Evolutionary conservation across 2,113 vertebrate species (phyloP).

Genomic region (Paratilapia polleni): DNA sequence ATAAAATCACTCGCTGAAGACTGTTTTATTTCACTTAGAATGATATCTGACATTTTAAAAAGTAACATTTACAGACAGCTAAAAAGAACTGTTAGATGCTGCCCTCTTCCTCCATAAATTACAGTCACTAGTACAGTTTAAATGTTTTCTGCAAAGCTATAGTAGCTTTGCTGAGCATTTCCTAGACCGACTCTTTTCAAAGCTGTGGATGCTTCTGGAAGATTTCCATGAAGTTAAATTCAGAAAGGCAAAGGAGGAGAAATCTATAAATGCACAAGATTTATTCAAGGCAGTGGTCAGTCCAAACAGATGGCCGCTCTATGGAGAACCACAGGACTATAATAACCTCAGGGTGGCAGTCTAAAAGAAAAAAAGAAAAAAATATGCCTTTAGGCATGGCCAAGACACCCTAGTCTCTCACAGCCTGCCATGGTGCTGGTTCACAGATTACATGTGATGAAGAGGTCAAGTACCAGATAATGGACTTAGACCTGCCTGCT

Average conservation of each 20-base stretch:
- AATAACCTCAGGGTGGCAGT: constrained; percentile 56
- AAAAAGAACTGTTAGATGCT: background rate
- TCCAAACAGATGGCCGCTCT: constrained; percentile 48
- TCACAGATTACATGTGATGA: constrained; percentile 39
- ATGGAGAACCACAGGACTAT: constrained; percentile 41
- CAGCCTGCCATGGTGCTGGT: constrained; percentile 9
- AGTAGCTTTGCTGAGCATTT: constrained; percentile 18
- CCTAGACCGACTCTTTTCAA: constrained; percentile 20
- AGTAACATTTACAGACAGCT: background rate
- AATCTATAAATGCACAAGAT: constrained; percentile 38
- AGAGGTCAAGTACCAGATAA: constrained; percentile 52
- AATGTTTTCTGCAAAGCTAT: constrained; percentile 13
- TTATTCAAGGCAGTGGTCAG: constrained; percentile 42
- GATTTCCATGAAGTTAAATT: constrained; percentile 19
- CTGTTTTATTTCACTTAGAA: background rate
- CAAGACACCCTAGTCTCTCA: constrained; percentile 27
- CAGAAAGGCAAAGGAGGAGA: constrained; percentile 28
- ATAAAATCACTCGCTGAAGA: background rate
- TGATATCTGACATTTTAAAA: background rate
- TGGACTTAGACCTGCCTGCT: constrained; percentile 28
- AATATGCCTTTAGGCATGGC: constrained; percentile 25
- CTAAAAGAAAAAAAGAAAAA: background rate
- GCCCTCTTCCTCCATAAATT: background rate
- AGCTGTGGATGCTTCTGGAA: constrained; percentile 15
- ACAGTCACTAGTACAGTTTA: background rate